A percentile compares a stretch with the other conserved stretches of the same genome.
These are phyloP conservation scores for Malurus cyaneus DNA, from an alignment of 2,113 vertebrate species.

Conservation along the genomic window DNA sequence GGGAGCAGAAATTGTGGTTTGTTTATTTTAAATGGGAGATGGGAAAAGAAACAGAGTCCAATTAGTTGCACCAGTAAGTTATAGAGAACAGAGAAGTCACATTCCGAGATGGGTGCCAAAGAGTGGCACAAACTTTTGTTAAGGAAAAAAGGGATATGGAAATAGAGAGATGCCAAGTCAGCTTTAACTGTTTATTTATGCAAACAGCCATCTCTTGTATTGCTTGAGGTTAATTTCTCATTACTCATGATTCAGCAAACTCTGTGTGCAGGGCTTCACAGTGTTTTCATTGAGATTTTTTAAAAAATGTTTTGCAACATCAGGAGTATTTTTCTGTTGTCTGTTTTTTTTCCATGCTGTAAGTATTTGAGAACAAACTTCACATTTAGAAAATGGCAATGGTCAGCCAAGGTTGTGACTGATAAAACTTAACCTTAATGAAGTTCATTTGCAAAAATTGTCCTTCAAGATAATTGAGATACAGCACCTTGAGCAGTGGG, in stretches of 20 bases:
- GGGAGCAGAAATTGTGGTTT: neutral
- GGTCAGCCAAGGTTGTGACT: neutral
- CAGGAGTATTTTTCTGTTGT: neutral
- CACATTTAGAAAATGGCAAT: constrained; percentile 1
- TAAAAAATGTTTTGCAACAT: neutral
- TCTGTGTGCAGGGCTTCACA: neutral
- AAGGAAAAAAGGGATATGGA: neutral
- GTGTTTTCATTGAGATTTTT: neutral
- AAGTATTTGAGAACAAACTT: neutral
- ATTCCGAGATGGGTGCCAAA: neutral
- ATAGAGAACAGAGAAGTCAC: neutral
- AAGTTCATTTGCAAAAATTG: constrained; percentile 48
- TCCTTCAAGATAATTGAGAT: constrained; percentile 63
- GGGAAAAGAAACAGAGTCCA: neutral
- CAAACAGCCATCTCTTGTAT: neutral
- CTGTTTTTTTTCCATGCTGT: neutral
- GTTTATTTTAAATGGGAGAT: neutral
- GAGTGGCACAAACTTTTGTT: neutral
- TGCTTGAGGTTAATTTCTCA: neutral
- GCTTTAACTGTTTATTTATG: neutral
- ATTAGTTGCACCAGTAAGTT: neutral
- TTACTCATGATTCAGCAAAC: neutral
- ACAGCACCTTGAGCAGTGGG: constrained; percentile 14
- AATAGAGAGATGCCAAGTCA: neutral
- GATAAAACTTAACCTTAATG: constrained; percentile 53